Evolutionary conservation across 2,888 invertebrate genomes (phyloP).

Genomic region (Agriopis aurantiaria): DNA sequence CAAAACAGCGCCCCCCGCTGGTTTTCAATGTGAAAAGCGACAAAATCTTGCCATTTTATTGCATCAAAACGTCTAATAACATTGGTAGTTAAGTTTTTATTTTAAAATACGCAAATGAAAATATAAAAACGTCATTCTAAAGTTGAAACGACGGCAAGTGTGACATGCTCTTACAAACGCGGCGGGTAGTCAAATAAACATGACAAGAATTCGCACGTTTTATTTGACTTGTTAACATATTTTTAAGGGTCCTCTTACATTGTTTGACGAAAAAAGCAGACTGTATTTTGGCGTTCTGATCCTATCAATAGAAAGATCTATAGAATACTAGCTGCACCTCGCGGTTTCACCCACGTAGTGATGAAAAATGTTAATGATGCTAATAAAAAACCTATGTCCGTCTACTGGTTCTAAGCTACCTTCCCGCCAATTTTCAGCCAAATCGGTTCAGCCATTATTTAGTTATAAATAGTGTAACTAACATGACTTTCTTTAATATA

Average conservation of each 20-base stretch:
- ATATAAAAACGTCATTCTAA: constrained; percentile 38
- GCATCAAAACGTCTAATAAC: constrained; percentile 26
- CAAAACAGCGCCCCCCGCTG: constrained; percentile 24
- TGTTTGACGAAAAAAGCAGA: no score
- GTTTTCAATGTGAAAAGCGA: constrained; percentile 34
- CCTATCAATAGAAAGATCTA: no score
- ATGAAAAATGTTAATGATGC: no score
- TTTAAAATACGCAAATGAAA: constrained; percentile 27
- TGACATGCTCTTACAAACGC: constrained; percentile 51
- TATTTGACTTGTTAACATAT: constrained; percentile 64
- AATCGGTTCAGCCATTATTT: no score
- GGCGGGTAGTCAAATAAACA: constrained; percentile 63
- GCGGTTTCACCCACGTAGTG: no score
- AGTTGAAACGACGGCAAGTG: constrained; percentile 39
- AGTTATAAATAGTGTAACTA: no score
- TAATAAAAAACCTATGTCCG: no score
- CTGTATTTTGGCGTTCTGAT: no score
- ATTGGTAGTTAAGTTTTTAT: constrained; percentile 15
- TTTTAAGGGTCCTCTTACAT: constrained; percentile 46
- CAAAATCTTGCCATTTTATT: constrained; percentile 33
- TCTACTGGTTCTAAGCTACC: no score
- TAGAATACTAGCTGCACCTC: no score
- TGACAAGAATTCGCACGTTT: constrained; percentile 61
- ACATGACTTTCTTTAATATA: no score
- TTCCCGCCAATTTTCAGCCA: no score